Percentiles rank a stretch among this genome's conserved stretches.
Evolutionary conservation across 2,113 vertebrate genomes (phyloP).

Genomic region (Rostratula benghalensis): DNA sequence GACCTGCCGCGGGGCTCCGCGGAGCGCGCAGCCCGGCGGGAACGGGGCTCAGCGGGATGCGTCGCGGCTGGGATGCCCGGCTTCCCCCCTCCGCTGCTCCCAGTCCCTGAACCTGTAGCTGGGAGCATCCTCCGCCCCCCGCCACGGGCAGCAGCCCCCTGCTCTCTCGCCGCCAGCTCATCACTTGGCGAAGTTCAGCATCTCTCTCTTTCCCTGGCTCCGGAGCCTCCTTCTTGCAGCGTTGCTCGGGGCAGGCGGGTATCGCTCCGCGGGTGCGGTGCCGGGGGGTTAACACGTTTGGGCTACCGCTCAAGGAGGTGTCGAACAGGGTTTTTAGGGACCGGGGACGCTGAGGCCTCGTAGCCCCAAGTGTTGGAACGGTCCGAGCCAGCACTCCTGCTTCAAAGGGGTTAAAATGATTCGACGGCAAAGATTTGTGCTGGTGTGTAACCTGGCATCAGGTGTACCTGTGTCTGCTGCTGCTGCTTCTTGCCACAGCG

Average conservation of each 20-base stretch:
- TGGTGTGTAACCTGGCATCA: not conserved
- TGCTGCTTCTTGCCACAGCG: not conserved
- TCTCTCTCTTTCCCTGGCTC: not conserved
- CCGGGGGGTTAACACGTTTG: not conserved
- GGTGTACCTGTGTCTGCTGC: not conserved
- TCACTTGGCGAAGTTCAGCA: conserved; percentile 6
- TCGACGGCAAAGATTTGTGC: not conserved
- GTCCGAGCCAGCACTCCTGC: not conserved
- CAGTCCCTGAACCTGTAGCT: not conserved
- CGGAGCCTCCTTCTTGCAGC: not conserved
- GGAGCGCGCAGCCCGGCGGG: not conserved
- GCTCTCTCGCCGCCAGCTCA: not conserved
- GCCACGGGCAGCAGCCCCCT: not conserved
- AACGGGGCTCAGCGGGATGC: not conserved
- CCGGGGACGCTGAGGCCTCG: not conserved
- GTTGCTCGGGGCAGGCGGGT: not conserved
- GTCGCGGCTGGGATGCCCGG: not conserved
- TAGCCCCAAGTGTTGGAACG: not conserved
- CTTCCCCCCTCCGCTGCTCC: not conserved
- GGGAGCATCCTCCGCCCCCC: too few relatives aligned
- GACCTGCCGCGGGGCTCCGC: not conserved
- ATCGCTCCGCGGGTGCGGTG: not conserved
- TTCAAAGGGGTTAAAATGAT: not conserved
- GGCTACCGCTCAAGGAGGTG: not conserved
- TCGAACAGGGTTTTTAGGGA: not conserved